Percentiles rank a stretch among this genome's conserved stretches.
Evolutionary conservation across 2,888 invertebrate genomes (phyloP).

Genomic region (Odontomyia ornata): DNA sequence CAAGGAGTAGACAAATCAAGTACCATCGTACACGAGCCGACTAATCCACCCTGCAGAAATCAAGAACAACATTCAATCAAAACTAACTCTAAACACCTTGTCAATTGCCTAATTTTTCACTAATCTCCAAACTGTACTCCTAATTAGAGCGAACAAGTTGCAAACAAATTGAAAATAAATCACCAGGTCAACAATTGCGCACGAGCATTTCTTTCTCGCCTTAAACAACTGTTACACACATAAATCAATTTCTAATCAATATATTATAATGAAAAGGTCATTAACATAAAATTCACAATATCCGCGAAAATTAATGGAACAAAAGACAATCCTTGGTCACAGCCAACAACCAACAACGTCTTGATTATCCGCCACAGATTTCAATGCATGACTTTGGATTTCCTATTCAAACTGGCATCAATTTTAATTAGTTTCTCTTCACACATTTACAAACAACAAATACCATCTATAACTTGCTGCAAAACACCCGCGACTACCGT

Average conservation of each 20-base stretch:
- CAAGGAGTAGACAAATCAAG: no score
- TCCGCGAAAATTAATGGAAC: not conserved
- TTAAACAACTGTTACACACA: not conserved
- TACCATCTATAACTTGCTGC: not conserved
- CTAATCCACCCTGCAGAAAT: no score
- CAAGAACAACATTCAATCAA: no score
- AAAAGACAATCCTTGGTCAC: not conserved
- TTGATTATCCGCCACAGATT: not conserved
- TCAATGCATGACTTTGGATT: not conserved
- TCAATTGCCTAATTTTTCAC: no score
- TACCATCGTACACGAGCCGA: no score
- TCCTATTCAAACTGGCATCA: constrained; percentile 8
- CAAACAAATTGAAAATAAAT: not conserved
- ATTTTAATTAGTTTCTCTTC: constrained; percentile 35
- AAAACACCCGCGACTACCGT: not conserved
- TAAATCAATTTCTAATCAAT: not conserved
- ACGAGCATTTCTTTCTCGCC: not conserved
- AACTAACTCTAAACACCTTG: no score
- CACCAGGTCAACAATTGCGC: not conserved
- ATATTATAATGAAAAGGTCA: constrained; percentile 7
- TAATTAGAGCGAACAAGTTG: not conserved
- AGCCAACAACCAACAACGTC: not conserved
- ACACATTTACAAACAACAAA: not conserved
- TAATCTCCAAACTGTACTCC: not conserved
- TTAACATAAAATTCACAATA: constrained; percentile 1